Percentiles rank a stretch among this genome's conserved stretches.
These are phyloP conservation scores for Gobionotothen gibberifrons DNA, from an alignment of 2,797 vertebrate species.

Conservation along the genomic window DNA sequence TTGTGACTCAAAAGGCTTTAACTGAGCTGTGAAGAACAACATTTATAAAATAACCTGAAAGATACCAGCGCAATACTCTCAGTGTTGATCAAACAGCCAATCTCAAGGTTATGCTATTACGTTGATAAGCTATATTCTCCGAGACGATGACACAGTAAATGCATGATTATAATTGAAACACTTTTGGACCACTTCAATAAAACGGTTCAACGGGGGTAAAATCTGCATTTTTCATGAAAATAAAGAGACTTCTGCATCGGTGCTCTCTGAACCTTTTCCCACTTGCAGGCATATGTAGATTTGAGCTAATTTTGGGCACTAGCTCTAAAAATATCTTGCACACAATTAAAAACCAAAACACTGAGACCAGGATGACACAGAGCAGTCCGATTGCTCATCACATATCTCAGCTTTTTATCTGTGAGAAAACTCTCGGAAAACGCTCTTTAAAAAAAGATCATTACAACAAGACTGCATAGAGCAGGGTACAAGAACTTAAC, in stretches of 20 bases:
- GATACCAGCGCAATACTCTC: neutral
- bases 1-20: conserved; percentile 23
- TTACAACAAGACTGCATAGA: neutral
- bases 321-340: conserved; percentile 52
- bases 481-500: conserved; percentile 8
- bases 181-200: conserved; percentile 17
- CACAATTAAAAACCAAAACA: conserved; percentile 47
- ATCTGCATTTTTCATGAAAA: conserved; percentile 56
- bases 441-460: neutral
- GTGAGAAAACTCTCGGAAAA: neutral
- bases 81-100: conserved; percentile 13
- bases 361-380: conserved; percentile 26
- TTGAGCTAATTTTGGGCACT: conserved; percentile 51
- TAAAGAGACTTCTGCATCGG: conserved; percentile 48
- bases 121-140: conserved; percentile 1
- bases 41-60: conserved; percentile 10
- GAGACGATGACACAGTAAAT: conserved; percentile 5
- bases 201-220: conserved; percentile 46
- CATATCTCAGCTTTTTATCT: conserved; percentile 31
- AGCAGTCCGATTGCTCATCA: conserved; percentile 12
- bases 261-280: conserved; percentile 51
- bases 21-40: conserved; percentile 16
- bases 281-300: conserved; percentile 66
- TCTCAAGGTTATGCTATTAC: conserved; percentile 3
- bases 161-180: conserved; percentile 16